phyloP scores from a whole-genome alignment of 2,797 vertebrate genomes.

The Limnodromus scolopaceus region DNA sequence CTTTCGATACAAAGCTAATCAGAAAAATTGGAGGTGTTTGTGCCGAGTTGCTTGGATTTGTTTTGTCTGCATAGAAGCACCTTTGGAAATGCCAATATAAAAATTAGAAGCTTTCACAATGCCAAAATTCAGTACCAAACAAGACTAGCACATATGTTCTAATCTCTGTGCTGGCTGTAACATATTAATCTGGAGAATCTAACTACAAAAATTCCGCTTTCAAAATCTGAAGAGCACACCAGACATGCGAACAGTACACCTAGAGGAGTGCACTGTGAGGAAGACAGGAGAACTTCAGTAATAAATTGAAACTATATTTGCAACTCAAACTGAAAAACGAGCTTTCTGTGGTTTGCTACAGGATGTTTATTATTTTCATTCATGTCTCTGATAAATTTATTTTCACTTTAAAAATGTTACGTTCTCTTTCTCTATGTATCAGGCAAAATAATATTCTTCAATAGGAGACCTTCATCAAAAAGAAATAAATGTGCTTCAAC shows the following conservation, averaged over 20 bases:
- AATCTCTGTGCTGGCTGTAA: neutral
- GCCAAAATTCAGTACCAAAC: neutral
- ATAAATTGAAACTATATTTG: neutral
- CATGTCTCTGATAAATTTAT: neutral
- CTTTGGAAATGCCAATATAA: neutral
- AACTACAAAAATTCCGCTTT: neutral
- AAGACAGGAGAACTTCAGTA: neutral
- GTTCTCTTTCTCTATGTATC: neutral
- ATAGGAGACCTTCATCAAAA: neutral
- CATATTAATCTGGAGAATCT: neutral
- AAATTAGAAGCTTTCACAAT: neutral
- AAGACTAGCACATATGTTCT: neutral
- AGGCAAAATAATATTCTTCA: neutral
- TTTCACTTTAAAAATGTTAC: neutral
- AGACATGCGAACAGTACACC: neutral
- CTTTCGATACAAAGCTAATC: neutral
- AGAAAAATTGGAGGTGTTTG: neutral
- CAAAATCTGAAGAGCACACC: neutral
- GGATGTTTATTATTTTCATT: neutral
- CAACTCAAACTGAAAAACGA: neutral
- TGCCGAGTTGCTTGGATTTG: neutral
- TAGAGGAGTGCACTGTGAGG: neutral
- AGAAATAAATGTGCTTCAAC: neutral
- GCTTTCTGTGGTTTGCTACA: neutral
- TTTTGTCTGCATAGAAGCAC: neutral